Conservation (phyloP, 53 echinoderm and acorn worm genomes). For the Pentamera pediparva region DNA sequence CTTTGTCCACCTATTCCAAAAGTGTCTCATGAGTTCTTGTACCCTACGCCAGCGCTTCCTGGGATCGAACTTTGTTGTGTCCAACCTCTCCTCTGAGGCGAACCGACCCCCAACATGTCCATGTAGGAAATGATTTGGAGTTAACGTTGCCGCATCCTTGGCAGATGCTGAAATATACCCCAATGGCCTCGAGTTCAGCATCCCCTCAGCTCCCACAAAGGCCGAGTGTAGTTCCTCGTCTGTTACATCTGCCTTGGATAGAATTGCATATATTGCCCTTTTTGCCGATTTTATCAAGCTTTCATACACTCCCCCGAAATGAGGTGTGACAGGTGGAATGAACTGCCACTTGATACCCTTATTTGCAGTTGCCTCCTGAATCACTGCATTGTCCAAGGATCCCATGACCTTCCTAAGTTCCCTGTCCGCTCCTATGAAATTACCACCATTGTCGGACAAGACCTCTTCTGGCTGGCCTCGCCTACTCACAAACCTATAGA, state of each 20-base stretch:
- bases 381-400: not conserved
- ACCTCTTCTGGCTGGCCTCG: conserved; percentile 17
- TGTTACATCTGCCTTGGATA: not conserved
- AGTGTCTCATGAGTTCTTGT: conserved; percentile 12
- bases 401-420: not conserved
- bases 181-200: conserved; percentile 6
- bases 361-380: conserved; percentile 2
- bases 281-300: not conserved
- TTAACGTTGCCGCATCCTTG: not conserved
- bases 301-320: conserved; percentile 13
- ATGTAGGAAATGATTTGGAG: conserved; percentile 10
- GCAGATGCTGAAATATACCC: not conserved
- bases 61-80: not conserved
- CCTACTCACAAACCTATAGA: conserved; percentile 20
- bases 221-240: conserved; percentile 13
- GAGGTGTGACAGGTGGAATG: not conserved
- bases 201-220: conserved; percentile 1
- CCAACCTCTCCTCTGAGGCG: not conserved
- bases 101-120: not conserved
- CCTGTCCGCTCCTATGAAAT: conserved; percentile 1
- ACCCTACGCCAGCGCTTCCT: not conserved
- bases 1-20: not conserved
- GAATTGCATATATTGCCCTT: conserved; percentile 11
- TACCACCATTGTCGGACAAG: conserved; percentile 14
- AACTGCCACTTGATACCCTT: not conserved